Conservation (phyloP, 1,140 invertebrate species). For the Triops longicaudatus region DNA sequence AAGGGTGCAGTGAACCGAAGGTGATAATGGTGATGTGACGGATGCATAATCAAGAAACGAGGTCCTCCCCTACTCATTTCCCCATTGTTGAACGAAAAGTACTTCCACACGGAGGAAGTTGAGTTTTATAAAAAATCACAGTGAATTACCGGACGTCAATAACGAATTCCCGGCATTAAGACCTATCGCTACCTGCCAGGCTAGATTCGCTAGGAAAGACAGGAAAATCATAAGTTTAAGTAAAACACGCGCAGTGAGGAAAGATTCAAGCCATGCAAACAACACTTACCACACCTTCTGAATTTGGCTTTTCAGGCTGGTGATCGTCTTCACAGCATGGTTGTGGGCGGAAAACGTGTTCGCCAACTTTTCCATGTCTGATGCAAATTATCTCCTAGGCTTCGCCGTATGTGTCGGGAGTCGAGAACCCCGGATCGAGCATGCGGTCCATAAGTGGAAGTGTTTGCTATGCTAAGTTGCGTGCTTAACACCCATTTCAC, state of each 20-base stretch:
- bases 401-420: not conserved
- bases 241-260: not conserved
- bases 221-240: not conserved
- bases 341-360: not conserved
- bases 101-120: not conserved
- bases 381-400: constrained; percentile 3
- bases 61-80: not conserved
- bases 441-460: constrained; percentile 5
- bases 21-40: not conserved
- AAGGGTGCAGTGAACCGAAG: not conserved
- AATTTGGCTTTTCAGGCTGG: not conserved
- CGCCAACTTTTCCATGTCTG: not conserved
- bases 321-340: not conserved
- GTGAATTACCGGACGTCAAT: not conserved
- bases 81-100: not conserved
- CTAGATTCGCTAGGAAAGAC: not conserved
- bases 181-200: not conserved
- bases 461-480: constrained; percentile 12
- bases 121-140: not conserved
- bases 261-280: not conserved
- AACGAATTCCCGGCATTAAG: not conserved
- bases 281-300: not conserved
- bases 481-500: constrained; percentile 14
- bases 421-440: not conserved
- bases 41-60: not conserved